Evolutionary conservation across 2,113 vertebrate species (phyloP).

Genomic region (Uropsilus gracilis): DNA sequence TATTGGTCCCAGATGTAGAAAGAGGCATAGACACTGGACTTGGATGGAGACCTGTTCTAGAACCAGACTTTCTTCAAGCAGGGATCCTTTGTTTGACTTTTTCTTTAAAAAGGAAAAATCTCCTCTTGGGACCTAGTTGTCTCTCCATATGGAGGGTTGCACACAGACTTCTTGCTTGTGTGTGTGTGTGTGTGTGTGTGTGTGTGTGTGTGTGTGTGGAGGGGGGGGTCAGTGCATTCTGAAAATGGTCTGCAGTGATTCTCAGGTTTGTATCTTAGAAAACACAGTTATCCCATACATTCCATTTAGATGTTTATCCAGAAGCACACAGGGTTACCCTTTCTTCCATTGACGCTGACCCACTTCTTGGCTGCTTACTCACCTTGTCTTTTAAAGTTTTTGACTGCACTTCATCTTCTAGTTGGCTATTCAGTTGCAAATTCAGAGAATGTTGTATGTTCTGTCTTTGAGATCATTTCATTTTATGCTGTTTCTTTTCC

Average conservation of each 20-base stretch:
- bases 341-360: neutral
- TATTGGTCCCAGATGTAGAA: neutral
- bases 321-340: neutral
- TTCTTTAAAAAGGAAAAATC: neutral
- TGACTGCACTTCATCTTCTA: neutral
- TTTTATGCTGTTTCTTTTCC: neutral
- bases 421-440: slow-evolving; percentile 14
- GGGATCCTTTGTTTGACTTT: slow-evolving; percentile 23
- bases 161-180: neutral
- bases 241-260: neutral
- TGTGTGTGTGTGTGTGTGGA: too few species aligned
- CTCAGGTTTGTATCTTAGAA: slow-evolving; percentile 9
- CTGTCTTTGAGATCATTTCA: neutral
- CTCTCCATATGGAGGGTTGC: neutral
- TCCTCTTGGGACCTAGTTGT: neutral
- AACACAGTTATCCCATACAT: neutral
- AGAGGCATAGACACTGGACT: neutral
- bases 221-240: neutral
- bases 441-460: neutral
- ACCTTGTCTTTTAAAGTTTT: neutral
- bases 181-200: too few species aligned
- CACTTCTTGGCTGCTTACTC: neutral
- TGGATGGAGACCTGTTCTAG: neutral
- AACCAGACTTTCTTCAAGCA: neutral
- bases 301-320: neutral